These are phyloP conservation scores for Trochalopteron elliotii DNA, from an alignment of 2,113 vertebrate species.

Conservation along the genomic window DNA sequence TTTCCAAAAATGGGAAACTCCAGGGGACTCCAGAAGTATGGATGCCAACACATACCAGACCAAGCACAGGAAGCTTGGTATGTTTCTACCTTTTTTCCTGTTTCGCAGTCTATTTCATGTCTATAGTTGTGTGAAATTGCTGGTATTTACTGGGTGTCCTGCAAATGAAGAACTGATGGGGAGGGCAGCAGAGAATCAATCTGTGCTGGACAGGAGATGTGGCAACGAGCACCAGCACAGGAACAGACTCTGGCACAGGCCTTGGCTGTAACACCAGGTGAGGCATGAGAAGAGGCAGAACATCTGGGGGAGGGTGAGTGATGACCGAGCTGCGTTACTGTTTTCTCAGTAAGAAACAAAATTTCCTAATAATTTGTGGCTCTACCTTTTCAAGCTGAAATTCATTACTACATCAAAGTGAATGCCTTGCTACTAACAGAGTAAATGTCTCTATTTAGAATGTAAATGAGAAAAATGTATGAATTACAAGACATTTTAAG, in stretches of 20 bases:
- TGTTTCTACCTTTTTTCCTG: background rate
- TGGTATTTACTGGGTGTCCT: background rate
- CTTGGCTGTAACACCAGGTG: background rate
- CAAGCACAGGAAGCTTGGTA: background rate
- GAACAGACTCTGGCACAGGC: background rate
- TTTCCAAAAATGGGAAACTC: background rate
- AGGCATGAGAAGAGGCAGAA: background rate
- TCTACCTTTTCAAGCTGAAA: background rate
- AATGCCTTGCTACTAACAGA: background rate
- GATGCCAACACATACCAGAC: fast-evolving
- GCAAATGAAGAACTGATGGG: background rate
- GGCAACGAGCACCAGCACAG: background rate
- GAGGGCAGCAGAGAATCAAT: background rate
- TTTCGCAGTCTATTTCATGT: background rate
- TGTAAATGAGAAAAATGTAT: background rate
- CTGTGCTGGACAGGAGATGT: fast-evolving
- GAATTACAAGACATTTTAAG: background rate
- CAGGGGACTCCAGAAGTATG: background rate
- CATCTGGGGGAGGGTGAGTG: background rate
- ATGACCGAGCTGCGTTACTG: background rate
- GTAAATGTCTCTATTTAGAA: background rate
- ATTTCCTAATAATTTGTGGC: background rate
- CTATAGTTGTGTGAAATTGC: background rate
- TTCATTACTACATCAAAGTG: background rate
- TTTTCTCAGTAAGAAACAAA: background rate